Evolutionary conservation across 2,888 invertebrate species (phyloP).

Genomic region (Exephanes ischioxanthus): DNA sequence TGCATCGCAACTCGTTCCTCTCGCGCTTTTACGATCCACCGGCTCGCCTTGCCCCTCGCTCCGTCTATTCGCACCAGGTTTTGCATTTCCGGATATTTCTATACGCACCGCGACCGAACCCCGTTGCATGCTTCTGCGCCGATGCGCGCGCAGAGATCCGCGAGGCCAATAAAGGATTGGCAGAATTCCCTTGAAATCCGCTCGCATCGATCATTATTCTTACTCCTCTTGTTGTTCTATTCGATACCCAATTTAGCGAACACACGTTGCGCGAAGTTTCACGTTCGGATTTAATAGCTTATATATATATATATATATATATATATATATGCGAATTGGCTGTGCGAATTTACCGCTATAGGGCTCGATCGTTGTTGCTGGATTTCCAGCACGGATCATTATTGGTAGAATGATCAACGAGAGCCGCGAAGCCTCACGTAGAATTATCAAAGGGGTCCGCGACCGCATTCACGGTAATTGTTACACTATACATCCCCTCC

Average conservation of each 20-base stretch:
- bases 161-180: slow-evolving; percentile 3
- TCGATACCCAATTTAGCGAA: slow-evolving; percentile 37
- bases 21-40: slow-evolving; percentile 54
- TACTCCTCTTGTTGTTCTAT: slow-evolving; percentile 5
- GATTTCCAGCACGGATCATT: slow-evolving; percentile 56
- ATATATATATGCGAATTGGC: slow-evolving; percentile 19
- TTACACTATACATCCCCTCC: slow-evolving; percentile 34
- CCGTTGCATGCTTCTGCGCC: slow-evolving; percentile 31
- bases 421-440: slow-evolving; percentile 62
- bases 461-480: slow-evolving; percentile 68
- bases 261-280: slow-evolving; percentile 25
- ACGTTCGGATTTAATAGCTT: slow-evolving; percentile 60
- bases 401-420: slow-evolving; percentile 54
- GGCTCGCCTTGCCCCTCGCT: background rate
- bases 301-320: background rate
- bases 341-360: slow-evolving; percentile 69
- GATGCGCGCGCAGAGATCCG: background rate
- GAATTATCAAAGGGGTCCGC: slow-evolving; percentile 69
- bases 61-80: slow-evolving; percentile 21
- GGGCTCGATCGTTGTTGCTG: slow-evolving; percentile 68
- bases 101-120: slow-evolving; percentile 20
- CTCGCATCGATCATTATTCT: slow-evolving; percentile 22
- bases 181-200: slow-evolving; percentile 7
- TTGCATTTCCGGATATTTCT: slow-evolving; percentile 54
- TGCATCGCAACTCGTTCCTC: slow-evolving; percentile 24